Evolutionary conservation across 2,113 vertebrate genomes (phyloP), one percentile per base, ranked within the genome.

Genomic region (Morone saxatilis): DNA sequence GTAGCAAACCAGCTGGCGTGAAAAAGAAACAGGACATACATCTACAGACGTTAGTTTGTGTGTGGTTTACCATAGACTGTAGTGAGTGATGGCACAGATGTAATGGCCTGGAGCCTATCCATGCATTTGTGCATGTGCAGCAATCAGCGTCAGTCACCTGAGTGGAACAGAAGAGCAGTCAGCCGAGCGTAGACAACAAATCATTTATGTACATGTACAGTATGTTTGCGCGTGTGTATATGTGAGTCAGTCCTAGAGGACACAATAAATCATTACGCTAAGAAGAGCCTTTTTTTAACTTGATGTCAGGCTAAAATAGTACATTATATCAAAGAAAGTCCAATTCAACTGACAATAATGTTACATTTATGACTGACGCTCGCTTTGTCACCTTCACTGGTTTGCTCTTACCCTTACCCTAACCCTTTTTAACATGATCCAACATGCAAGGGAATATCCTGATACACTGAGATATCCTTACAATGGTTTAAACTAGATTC

Each of bases 61-160:
- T 0, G 71, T 76, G 31, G 45, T 65, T 80, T 40, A 45, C 71
- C 53, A 16, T 69, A 53, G 71, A 60, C 19, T 17, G 41, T 11
- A 53, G 41, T 83, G 67, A 83, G 74, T 82, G 53, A 71, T 80
- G 51, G 76, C 81, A 71, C 83, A 91, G 78, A 87, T 88, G 80
- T 67, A 79, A 76, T 80, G 56, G 75, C 78, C 87, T 71, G 47
- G 81, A 81, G 88, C 81, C 68, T 77, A 73, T 54, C 11, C 63
- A 53, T 53, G 60, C 76, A 56, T 68, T 85, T 81, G 69, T 85
- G 20, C 78, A 48, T 83, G 69, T 79, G 83, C 53, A 82, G 71
- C 61, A 80, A 78, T 88, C 71, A 72, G 76, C 61, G 5, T 50
- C 72, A 66, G n/a, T 87, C 81, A 88, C 82, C 82, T 89, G 81